These are phyloP conservation scores for Himantopus leucocephalus DNA, from an alignment of 2,113 vertebrate genomes.

Conservation along the genomic window DNA sequence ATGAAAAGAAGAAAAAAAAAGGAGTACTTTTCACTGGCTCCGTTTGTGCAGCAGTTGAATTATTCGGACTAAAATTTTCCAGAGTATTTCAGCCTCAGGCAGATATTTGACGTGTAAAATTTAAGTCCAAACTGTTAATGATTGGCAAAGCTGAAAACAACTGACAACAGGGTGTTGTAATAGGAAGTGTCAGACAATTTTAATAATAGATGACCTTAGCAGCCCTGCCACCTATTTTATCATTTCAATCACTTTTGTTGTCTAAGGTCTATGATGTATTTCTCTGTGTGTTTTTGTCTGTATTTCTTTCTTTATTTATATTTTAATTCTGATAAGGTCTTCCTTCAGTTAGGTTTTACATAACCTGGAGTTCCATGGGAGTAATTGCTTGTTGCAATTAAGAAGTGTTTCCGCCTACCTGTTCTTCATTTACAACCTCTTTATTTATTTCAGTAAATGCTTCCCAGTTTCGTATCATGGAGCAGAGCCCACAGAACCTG, in stretches of 20 bases:
- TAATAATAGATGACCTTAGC: conserved; percentile 51
- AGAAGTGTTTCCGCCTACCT: not conserved
- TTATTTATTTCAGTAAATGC: not conserved
- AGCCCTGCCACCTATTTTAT: not conserved
- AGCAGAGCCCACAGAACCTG: not conserved
- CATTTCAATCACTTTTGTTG: not conserved
- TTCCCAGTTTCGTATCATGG: not conserved
- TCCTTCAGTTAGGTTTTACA: not conserved
- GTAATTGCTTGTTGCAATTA: not conserved
- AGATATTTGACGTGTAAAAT: not conserved
- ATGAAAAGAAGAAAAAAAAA: not conserved
- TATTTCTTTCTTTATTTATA: not conserved
- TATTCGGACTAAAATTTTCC: conserved; percentile 1
- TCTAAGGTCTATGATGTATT: not conserved
- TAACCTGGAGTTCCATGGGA: not conserved
- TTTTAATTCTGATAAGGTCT: not conserved
- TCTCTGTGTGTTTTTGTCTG: not conserved
- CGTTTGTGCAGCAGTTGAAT: not conserved
- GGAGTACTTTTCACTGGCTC: not conserved
- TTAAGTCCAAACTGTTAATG: conserved; percentile 50
- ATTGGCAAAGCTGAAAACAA: conserved; percentile 40
- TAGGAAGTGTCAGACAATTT: conserved; percentile 15
- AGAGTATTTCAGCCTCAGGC: conserved; percentile 31
- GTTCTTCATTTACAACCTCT: not conserved
- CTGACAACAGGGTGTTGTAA: conserved; percentile 12